These are phyloP conservation scores for Drosophila subquinaria DNA, from an alignment of 2,888 invertebrate species.

Conservation along the genomic window DNA sequence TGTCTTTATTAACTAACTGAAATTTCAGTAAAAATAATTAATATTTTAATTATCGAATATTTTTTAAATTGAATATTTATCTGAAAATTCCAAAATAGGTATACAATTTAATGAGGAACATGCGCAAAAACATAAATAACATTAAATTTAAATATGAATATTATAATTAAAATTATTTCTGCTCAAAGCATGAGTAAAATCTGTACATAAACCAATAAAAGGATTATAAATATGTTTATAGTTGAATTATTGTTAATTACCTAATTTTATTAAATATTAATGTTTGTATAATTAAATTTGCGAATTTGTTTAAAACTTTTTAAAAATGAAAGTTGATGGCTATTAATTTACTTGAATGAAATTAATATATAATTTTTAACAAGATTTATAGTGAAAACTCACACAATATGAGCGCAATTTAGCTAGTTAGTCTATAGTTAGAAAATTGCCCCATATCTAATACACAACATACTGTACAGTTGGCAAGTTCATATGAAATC, in stretches of 20 bases:
- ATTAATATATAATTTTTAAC: no score
- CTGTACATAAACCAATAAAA: background rate
- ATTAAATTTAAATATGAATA: background rate
- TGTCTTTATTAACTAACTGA: background rate
- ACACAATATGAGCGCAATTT: no score
- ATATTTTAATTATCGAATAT: background rate
- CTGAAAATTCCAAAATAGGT: background rate
- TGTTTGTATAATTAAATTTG: no score
- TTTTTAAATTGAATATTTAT: background rate
- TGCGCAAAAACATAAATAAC: background rate
- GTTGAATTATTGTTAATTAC: no score
- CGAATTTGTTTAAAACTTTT: no score
- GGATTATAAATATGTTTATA: background rate
- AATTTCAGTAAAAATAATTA: background rate
- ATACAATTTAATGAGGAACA: background rate
- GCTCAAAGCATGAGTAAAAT: no score
- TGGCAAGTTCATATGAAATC: constrained; percentile 1
- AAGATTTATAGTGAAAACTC: no score
- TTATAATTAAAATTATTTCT: background rate
- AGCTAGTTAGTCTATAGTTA: no score
- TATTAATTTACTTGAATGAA: no score
- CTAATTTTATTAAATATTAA: no score
- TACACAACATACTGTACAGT: background rate
- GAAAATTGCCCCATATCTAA: no score
- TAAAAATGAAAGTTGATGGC: no score